Conservation (phyloP, 2,797 vertebrate species). For the Kryptolebias ocellatus region DNA sequence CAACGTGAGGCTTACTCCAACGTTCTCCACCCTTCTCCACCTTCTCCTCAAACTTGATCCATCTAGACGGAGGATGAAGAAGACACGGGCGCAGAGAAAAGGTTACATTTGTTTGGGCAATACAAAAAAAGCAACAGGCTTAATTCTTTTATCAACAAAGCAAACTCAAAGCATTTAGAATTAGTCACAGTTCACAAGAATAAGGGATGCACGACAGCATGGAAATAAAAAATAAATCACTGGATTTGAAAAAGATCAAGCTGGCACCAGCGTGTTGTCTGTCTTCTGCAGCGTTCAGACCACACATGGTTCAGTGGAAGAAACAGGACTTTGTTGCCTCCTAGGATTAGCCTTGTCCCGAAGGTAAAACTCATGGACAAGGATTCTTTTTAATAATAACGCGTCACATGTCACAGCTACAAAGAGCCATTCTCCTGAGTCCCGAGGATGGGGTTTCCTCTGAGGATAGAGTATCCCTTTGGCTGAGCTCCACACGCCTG, state of each 20-base stretch:
- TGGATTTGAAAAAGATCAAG: constrained; percentile 10
- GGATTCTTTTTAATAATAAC: constrained; percentile 51
- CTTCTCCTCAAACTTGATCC: constrained; percentile 99
- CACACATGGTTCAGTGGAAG: constrained; percentile 14
- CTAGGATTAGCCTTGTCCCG: constrained; percentile 8
- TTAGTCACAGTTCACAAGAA: constrained; percentile 35
- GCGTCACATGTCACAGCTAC: constrained; percentile 64
- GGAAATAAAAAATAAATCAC: constrained; percentile 29
- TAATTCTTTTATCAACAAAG: constrained; percentile 53
- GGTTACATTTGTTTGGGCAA: background rate
- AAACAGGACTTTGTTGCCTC: constrained; percentile 18
- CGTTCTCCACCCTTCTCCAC: constrained; percentile 96
- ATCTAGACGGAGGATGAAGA: constrained; percentile 73
- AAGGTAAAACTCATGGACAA: constrained; percentile 38
- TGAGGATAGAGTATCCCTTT: constrained; percentile 68
- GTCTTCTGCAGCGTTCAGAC: background rate
- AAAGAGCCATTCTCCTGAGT: constrained; percentile 69
- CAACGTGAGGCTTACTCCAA: constrained; percentile 98
- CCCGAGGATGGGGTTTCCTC: constrained; percentile 73
- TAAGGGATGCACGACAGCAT: constrained; percentile 22
- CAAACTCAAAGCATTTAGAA: constrained; percentile 39
- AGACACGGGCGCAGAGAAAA: background rate
- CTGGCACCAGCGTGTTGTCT: background rate
- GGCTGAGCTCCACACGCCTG: constrained; percentile 52
- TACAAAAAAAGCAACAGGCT: constrained; percentile 44